Evolutionary conservation across 2,113 vertebrate species (phyloP).

Genomic region (Ursus arctos): DNA sequence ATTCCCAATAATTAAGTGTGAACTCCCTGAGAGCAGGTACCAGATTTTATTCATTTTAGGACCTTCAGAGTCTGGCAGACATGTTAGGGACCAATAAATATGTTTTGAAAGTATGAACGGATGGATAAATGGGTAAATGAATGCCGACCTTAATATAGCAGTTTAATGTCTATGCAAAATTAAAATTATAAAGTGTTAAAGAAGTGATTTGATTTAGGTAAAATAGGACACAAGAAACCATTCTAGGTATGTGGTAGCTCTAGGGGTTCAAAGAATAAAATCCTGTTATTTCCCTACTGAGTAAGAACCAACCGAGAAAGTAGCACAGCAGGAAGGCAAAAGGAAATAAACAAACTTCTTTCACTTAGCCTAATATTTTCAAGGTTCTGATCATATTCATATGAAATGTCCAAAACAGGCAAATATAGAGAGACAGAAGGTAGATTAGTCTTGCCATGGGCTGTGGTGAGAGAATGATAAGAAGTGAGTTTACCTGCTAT

Average conservation of each 20-base stretch:
- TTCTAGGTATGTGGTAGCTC: not conserved
- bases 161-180: not conserved
- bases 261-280: not conserved
- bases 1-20: not conserved
- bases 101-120: not conserved
- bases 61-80: not conserved
- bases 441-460: not conserved
- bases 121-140: not conserved
- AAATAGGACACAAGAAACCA: not conserved
- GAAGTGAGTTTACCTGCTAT: not conserved
- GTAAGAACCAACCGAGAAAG: not conserved
- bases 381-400: not conserved
- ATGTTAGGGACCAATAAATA: not conserved
- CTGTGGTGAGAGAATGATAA: not conserved
- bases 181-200: not conserved
- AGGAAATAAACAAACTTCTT: not conserved
- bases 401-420: not conserved
- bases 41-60: not conserved
- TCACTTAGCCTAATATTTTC: not conserved
- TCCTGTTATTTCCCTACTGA: not conserved
- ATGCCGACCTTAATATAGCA: not conserved
- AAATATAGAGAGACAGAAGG: not conserved
- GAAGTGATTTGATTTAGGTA: not conserved
- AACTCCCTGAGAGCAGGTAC: not conserved
- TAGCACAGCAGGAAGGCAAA: not conserved